Base-by-base conservation (phyloP, 1,140 invertebrate species). In the Drosophila grimshawi region DNA sequence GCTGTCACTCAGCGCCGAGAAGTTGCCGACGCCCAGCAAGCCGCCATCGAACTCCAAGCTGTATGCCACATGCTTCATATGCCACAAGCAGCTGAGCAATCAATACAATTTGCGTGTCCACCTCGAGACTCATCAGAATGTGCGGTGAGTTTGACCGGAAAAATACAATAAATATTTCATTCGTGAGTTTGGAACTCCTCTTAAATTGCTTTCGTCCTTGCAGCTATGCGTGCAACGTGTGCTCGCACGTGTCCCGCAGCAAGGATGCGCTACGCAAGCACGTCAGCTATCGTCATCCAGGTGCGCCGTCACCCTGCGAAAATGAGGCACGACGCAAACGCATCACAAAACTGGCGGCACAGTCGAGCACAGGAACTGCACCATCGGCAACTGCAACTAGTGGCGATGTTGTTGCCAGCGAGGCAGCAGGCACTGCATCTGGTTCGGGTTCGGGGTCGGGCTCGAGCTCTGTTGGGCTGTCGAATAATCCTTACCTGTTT, bases 101-200 rank as follows among this genome's bases (percentile, higher is more conserved):
- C 97, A 97, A 91, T 98, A 98, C 92, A 98, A 98, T 93, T 93
- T 97, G 79, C 94, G 97, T 49, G 97, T 98, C 71, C 97, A 97
- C 88, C 95, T 97, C 94, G 97, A 97, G 90, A 97, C 97, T 10
- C 97, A 97, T 90, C 96, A 96, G 81, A 97, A 97, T 79, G 95
- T 96, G 66, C 95, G 95, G 61, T 95, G 94, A 79, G 78, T 73
- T 35, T 3, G 6, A 2, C 3, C n/a, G 7, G 32, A 3, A 48
- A 32, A 7, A 0, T 2, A 49, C 19, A 1, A 7, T 4, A 4
- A 49, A 49, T 30, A n/a, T n/a, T 6, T 39, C 3, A 7, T 39
- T 2, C 19, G 19, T 43, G 6, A n/a, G 3, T 29, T 5, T 19
- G 19, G 0, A 52, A 46, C 5, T 45, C 2, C 32, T 5, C 37